Conservation (phyloP, 1,140 invertebrate species). For the Drosophila eugracilis region DNA sequence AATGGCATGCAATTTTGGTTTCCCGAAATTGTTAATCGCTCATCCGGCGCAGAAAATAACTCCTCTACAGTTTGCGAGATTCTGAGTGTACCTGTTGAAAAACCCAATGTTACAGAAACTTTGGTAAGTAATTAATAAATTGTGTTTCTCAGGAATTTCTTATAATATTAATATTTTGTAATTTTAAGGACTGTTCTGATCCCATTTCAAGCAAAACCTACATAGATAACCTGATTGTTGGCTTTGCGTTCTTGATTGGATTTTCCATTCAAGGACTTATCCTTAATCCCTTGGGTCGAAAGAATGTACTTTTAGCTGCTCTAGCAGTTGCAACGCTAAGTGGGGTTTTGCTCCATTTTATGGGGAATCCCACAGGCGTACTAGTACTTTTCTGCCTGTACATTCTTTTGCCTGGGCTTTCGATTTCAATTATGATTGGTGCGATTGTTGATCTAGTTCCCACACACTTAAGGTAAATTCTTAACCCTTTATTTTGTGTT, state of each 20-base stretch:
- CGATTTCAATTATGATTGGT: constrained; percentile 85
- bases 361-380: constrained; percentile 64
- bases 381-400: constrained; percentile 81
- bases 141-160: background rate
- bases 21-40: constrained; percentile 84
- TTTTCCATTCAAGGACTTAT: constrained; percentile 74
- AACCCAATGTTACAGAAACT: constrained; percentile 11
- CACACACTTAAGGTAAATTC: constrained; percentile 83
- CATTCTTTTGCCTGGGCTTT: constrained; percentile 83
- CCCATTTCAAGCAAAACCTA: constrained; percentile 78
- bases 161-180: background rate
- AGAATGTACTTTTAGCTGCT: constrained; percentile 69
- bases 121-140: constrained; percentile 23
- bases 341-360: constrained; percentile 74
- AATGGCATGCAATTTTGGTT: constrained; percentile 84
- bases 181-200: constrained; percentile 76
- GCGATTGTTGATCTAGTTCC: constrained; percentile 85
- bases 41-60: constrained; percentile 47
- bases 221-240: constrained; percentile 82
- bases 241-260: constrained; percentile 74
- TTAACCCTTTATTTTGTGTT: rapidly evolving
- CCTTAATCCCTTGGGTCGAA: constrained; percentile 79
- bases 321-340: constrained; percentile 50
- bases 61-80: constrained; percentile 70
- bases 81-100: constrained; percentile 37